phyloP scores from a whole-genome alignment of 37 sponge, comb jelly and placozoan genomes.

The Mnemiopsis leidyi region DNA sequence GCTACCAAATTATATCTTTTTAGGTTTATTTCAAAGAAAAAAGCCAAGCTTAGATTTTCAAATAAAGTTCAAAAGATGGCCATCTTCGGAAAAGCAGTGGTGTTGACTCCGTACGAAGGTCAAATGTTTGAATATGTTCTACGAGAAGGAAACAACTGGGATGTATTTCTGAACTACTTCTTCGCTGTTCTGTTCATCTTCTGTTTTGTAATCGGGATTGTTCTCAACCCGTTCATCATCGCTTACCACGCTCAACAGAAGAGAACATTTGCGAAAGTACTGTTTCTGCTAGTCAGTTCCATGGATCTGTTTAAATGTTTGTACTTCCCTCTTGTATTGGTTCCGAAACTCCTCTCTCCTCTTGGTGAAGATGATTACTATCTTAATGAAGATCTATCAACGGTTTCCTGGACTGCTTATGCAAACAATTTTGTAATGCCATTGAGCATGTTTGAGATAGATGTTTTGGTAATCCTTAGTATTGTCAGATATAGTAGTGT shows the following conservation, averaged over 20 bases:
- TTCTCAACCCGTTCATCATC: neutral
- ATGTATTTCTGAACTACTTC: neutral
- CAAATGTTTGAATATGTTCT: neutral
- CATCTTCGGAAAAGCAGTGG: neutral
- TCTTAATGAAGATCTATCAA: neutral
- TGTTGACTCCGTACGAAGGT: neutral
- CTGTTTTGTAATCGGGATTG: neutral
- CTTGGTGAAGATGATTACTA: neutral
- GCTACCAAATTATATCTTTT: too few species aligned
- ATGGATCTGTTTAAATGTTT: neutral
- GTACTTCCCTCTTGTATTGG: neutral
- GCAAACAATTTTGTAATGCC: neutral
- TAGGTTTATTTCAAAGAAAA: too few species aligned
- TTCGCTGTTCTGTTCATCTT: neutral
- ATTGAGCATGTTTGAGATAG: neutral
- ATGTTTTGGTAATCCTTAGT: neutral
- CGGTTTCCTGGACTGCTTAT: neutral
- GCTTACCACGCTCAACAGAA: neutral
- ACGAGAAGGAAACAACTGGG: neutral
- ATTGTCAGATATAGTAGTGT: neutral
- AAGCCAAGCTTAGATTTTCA: too few species aligned
- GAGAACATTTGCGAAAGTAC: neutral
- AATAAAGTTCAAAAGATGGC: too few species aligned
- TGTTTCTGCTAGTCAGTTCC: neutral
- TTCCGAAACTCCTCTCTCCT: neutral